Evolutionary conservation across 1,140 invertebrate species (phyloP), one percentile per base, ranked within the genome.

Genomic region (Heliothis virescens): DNA sequence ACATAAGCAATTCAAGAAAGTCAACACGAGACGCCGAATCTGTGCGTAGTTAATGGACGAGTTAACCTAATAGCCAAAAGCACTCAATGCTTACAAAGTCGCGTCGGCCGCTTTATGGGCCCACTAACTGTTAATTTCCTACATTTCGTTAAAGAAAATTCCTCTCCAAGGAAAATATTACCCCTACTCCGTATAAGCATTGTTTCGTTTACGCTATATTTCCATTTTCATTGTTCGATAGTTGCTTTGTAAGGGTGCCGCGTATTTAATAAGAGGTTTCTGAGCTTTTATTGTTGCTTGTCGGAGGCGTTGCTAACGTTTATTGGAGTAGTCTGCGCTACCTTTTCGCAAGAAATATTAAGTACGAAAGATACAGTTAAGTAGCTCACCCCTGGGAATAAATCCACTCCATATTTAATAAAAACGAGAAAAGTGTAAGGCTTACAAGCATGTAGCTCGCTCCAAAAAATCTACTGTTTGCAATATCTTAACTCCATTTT

Each of bases 41-140:
- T 87, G 79, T 90, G 87, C 87, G 88, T 87, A 88, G 86, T 92
- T 90, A 94, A 92, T 94, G 91, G 88, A 88, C 87, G 87, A 92
- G 91, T 92, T 92, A 94, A 92, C 90, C 88, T 92, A 94, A 94
- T 94, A 92, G 92, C 91, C 85, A 85, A 94, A 94, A 94, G 92
- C 92, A 92, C 91, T 94, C 91, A 92, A 92, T 92, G 91, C 90
- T 90, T 91, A 92, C 92, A 91, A 92, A 92, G 90, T 92, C 92
- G 86, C 89, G 88, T 84, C 89, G 91, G 87, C 88, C 89, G 84
- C 90, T 92, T 94, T 92, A 92, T 92, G 89, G 85, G 80, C 80
- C 89, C 88, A 91, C 88, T 91, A 91, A 92, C 91, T 89, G 91
- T 90, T 94, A 94, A 94, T 92, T 92, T 92, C 88, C 90, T 89